A percentile compares a stretch with the other conserved stretches of the same genome.
phyloP scores from a whole-genome alignment of 2,888 invertebrate genomes.

The Xanthia togata region DNA sequence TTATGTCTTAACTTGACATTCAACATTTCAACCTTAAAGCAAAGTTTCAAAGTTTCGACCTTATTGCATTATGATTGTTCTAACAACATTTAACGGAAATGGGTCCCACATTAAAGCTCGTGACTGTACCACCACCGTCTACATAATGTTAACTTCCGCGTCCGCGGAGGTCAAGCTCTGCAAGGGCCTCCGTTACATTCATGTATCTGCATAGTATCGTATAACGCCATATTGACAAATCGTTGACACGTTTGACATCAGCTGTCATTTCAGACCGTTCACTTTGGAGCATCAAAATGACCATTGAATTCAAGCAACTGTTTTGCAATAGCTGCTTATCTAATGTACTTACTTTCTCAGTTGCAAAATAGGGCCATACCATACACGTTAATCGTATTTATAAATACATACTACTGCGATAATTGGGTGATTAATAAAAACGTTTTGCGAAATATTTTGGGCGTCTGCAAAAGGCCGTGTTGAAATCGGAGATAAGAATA shows the following conservation, averaged over 20 bases:
- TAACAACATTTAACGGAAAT: too few relatives aligned
- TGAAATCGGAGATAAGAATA: background rate
- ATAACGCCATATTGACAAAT: conserved; percentile 31
- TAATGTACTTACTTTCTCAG: conserved; percentile 4
- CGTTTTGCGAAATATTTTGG: conserved; percentile 21
- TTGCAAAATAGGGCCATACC: conserved; percentile 14
- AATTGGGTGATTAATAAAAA: conserved; percentile 15
- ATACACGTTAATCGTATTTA: conserved; percentile 24
- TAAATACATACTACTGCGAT: background rate
- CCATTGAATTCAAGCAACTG: background rate
- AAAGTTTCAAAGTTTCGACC: too few relatives aligned
- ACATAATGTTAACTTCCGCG: too few relatives aligned
- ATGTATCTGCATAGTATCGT: too few relatives aligned
- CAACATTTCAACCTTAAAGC: too few relatives aligned
- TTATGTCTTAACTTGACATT: too few relatives aligned
- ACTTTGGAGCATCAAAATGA: conserved; percentile 21
- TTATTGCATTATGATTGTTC: too few relatives aligned
- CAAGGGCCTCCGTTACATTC: too few relatives aligned
- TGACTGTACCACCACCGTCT: too few relatives aligned
- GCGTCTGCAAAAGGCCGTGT: background rate
- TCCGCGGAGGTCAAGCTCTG: too few relatives aligned
- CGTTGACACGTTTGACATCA: conserved; percentile 14
- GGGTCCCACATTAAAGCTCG: too few relatives aligned
- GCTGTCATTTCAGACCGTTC: conserved; percentile 23
- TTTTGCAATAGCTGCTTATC: conserved; percentile 32